Evolutionary conservation across 2,888 invertebrate genomes (phyloP).

Genomic region (Cantharis rufa): DNA sequence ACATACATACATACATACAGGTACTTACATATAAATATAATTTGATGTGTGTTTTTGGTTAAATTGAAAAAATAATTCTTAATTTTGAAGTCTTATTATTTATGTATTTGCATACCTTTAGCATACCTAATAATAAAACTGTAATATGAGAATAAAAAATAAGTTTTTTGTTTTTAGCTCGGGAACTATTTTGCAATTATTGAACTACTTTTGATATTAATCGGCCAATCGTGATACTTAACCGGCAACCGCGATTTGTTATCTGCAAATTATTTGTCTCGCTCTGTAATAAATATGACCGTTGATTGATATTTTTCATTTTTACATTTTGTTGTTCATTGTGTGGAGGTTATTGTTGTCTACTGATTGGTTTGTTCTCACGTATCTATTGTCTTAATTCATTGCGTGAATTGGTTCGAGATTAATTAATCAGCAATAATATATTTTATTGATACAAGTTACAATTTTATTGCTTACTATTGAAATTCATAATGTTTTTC

Average conservation of each 20-base stretch:
- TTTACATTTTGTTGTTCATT: not conserved
- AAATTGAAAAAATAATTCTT: too few relatives aligned
- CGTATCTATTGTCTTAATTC: not conserved
- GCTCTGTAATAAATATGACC: not conserved
- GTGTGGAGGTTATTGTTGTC: not conserved
- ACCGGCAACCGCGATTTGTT: not conserved
- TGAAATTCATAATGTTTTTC: not conserved
- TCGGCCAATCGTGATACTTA: not conserved
- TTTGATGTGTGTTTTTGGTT: too few relatives aligned
- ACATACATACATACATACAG: too few relatives aligned
- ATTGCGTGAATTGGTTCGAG: not conserved
- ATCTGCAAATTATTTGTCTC: not conserved
- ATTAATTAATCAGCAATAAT: not conserved
- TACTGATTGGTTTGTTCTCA: not conserved
- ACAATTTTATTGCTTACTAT: not conserved
- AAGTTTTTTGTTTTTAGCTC: not conserved
- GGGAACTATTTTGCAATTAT: not conserved
- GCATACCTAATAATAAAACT: too few relatives aligned
- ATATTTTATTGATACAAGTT: not conserved
- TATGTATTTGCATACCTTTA: too few relatives aligned
- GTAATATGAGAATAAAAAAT: not conserved
- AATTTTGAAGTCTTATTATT: too few relatives aligned
- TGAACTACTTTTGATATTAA: not conserved
- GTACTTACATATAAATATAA: too few relatives aligned
- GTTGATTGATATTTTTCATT: not conserved